phyloP scores from a whole-genome alignment of 2,113 vertebrate genomes.

The Myiozetetes cayanensis region DNA sequence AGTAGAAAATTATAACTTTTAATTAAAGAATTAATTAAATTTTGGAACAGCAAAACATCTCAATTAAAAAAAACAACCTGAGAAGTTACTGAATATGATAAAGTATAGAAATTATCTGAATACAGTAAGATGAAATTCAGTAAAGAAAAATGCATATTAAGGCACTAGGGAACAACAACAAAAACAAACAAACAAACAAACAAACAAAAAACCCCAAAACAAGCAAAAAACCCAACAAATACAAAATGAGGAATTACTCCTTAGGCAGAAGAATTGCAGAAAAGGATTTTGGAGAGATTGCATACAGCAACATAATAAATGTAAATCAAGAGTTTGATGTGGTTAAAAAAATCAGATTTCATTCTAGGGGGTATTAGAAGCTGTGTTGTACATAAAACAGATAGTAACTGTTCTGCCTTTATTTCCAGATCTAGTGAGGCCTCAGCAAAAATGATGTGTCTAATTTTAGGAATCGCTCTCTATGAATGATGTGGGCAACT shows the following conservation, averaged over 20 bases:
- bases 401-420: not conserved
- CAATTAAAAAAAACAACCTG: not conserved
- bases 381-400: not conserved
- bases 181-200: not conserved
- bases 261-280: not conserved
- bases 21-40: not conserved
- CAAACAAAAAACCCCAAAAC: not conserved
- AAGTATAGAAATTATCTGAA: not conserved
- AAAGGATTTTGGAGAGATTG: not conserved
- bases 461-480: not conserved
- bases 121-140: not conserved
- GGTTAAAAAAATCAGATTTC: not conserved
- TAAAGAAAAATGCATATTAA: not conserved
- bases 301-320: not conserved
- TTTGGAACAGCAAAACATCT: not conserved
- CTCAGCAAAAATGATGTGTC: not conserved
- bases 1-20: not conserved
- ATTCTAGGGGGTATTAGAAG: not conserved
- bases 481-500: not conserved
- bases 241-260: not conserved
- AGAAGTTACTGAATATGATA: not conserved
- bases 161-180: not conserved
- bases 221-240: not conserved
- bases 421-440: not conserved
- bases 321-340: conserved; percentile 5